phyloP scores from a whole-genome alignment of 2,888 invertebrate genomes.

The Onthophagus sagittarius region DNA sequence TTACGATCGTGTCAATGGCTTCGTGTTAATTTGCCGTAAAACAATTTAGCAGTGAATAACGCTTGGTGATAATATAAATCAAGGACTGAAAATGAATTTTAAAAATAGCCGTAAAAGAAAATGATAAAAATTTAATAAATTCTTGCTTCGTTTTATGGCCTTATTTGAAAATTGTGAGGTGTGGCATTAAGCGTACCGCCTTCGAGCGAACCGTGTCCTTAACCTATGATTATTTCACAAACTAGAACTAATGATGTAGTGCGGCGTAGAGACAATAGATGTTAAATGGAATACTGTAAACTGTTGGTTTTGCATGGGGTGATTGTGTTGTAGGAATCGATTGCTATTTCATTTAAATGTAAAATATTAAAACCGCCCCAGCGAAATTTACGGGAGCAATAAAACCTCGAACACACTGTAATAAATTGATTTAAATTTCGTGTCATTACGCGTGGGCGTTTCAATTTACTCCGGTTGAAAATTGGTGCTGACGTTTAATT shows the following conservation, averaged over 20 bases:
- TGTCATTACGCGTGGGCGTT: neutral
- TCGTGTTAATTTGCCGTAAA: neutral
- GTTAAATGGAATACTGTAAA: neutral
- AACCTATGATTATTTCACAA: slow-evolving; percentile 9
- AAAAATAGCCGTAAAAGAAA: neutral
- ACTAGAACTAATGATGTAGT: neutral
- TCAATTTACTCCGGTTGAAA: neutral
- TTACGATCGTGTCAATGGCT: neutral
- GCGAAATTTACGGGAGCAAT: neutral
- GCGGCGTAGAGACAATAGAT: neutral
- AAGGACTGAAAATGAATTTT: neutral
- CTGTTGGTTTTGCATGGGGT: neutral
- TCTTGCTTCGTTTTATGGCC: neutral
- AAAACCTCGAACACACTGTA: neutral
- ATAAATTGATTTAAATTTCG: neutral
- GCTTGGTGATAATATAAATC: neutral
- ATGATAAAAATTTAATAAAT: neutral
- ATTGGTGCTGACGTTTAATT: neutral
- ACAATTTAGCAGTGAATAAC: neutral
- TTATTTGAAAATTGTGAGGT: neutral
- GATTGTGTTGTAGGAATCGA: neutral
- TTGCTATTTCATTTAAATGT: neutral
- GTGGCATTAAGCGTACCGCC: neutral
- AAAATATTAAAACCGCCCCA: neutral
- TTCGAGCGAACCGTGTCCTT: slow-evolving; percentile 1